Base-by-base conservation (phyloP, 2,888 invertebrate genomes). In the Pseudanteris insignis region DNA sequence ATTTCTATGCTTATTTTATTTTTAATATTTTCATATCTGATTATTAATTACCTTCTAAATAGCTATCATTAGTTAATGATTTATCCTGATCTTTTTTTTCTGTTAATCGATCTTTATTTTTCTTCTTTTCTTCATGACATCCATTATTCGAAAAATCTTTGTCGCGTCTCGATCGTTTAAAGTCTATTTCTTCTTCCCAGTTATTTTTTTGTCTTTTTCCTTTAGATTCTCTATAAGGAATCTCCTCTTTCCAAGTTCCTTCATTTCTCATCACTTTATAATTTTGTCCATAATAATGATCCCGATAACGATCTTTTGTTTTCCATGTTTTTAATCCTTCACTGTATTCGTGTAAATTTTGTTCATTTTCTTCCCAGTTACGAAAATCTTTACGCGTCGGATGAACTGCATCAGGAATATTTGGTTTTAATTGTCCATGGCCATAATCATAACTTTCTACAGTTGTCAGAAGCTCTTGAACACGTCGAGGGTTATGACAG, bases 341-440 rank as follows among this genome's bases (percentile, higher is more conserved):
- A 4, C 68, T 63, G 9, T 78, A 79, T 3, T 77, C 78, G 2
- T 67, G 68, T 24, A 78, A 51, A 61, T 74, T 78, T 18, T 79
- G 72, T 28, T 80, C 79, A 28, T 47, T 77, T 44, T 80, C 79
- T 33, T 73, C 70, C 79, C 79, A 80, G 24, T 76, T 57, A 11
- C 70, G 71, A 33, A 77, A 79, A 46, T 79, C 78, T 54, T 57
- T 67, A 12, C 68, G 70, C 5, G 70, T 57, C n/a, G 63, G 8
- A 2, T 26, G 54, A 1, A 68, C 34, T 18, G 73, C 70, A 21
- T 76, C 71, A 0, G 73, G 70, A n/a, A 76, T 70, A 2, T 43
- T 60, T 0, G 74, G 75, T 32, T 75, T 77, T 28, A 73, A 36
- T 18, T 70, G 72, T 2, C 80, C 80, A 40, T 80, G 80, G 0